Evolutionary conservation across 2,888 invertebrate species (phyloP).

Genomic region (Lutraria lutraria): DNA sequence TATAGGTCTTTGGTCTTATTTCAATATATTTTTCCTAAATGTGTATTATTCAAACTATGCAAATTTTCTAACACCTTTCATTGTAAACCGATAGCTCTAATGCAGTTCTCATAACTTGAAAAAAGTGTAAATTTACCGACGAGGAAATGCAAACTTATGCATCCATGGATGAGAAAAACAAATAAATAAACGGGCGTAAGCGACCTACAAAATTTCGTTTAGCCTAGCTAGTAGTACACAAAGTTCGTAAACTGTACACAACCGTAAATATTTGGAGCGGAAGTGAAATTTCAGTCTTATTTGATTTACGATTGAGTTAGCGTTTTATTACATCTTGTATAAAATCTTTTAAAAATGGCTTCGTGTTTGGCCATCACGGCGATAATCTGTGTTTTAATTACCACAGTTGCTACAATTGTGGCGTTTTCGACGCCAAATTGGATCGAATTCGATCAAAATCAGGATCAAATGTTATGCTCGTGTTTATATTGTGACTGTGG

Average conservation of each 20-base stretch:
- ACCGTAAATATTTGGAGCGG: constrained; percentile 58
- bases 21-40: too few species aligned
- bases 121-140: too few species aligned
- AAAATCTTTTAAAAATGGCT: constrained; percentile 72
- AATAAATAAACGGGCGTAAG: neutral
- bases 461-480: constrained; percentile 62
- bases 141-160: too few species aligned
- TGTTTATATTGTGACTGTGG: constrained; percentile 79
- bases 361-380: constrained; percentile 80
- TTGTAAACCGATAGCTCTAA: too few species aligned
- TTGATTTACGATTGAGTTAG: constrained; percentile 12
- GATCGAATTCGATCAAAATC: constrained; percentile 73
- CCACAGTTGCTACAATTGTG: constrained; percentile 82
- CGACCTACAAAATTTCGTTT: constrained; percentile 36
- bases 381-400: constrained; percentile 82
- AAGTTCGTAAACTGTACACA: constrained; percentile 36
- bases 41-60: too few species aligned
- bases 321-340: neutral
- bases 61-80: too few species aligned
- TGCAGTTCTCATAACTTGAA: too few species aligned
- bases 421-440: constrained; percentile 83
- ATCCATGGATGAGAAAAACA: neutral
- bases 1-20: too few species aligned
- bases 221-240: neutral
- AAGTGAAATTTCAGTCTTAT: constrained; percentile 45